phyloP scores from a whole-genome alignment of 2,113 vertebrate genomes.

The Myiopsitta monachus region DNA sequence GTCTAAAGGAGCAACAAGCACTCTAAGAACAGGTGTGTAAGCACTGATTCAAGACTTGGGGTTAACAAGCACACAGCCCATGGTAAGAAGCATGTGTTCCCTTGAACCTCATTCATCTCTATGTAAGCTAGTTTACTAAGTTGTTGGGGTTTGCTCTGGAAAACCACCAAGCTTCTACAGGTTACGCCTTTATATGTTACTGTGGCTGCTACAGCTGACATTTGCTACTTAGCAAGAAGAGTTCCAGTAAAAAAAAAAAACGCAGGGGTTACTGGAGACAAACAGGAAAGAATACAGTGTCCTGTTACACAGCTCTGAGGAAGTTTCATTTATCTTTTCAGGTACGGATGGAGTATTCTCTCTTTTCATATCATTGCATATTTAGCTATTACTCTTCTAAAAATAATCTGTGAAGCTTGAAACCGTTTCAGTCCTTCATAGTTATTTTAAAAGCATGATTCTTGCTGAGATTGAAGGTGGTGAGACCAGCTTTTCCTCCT shows the following conservation, averaged over 20 bases:
- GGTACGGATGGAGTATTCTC: background rate
- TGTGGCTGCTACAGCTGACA: background rate
- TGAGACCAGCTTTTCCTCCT: background rate
- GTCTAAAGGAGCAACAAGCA: background rate
- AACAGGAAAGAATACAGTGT: background rate
- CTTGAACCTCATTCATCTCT: background rate
- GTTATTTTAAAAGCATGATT: background rate
- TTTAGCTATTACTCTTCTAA: background rate
- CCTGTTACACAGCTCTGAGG: background rate
- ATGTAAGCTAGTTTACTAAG: background rate
- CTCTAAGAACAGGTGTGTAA: background rate
- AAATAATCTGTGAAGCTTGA: background rate
- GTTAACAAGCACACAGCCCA: background rate
- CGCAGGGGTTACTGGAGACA: background rate
- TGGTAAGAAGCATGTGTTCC: background rate
- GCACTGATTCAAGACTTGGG: background rate
- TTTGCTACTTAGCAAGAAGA: background rate
- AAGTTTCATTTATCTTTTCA: background rate
- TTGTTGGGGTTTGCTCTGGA: background rate
- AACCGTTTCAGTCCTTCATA: background rate
- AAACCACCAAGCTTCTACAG: background rate
- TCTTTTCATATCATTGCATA: background rate
- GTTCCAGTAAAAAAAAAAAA: background rate
- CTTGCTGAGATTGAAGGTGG: background rate
- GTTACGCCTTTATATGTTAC: background rate